phyloP scores from a whole-genome alignment of 2,888 invertebrate species.

The Eledona agricola region DNA sequence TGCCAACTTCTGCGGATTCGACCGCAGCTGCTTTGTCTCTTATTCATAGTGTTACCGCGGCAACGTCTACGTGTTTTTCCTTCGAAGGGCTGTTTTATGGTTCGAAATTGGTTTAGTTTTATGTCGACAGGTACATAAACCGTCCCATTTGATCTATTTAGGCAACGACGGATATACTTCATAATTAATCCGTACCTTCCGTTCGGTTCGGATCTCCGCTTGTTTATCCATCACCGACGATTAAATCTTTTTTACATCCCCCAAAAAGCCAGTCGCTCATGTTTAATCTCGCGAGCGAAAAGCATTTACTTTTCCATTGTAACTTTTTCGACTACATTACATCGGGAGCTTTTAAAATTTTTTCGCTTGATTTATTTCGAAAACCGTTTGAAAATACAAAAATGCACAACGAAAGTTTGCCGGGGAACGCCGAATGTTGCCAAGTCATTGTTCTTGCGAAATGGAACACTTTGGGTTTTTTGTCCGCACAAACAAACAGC shows the following conservation, averaged over 20 bases:
- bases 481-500: slow-evolving; percentile 13
- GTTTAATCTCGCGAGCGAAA: slow-evolving; percentile 27
- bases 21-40: neutral
- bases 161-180: slow-evolving; percentile 17
- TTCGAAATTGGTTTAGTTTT: slow-evolving; percentile 22
- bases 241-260: slow-evolving; percentile 24
- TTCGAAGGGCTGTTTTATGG: slow-evolving; percentile 6
- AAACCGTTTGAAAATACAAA: slow-evolving; percentile 19
- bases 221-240: slow-evolving; percentile 18
- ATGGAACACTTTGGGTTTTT: slow-evolving; percentile 30
- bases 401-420: slow-evolving; percentile 1
- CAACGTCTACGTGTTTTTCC: neutral
- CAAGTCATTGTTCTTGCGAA: slow-evolving; percentile 32
- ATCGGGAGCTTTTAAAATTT: slow-evolving; percentile 31
- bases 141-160: slow-evolving; percentile 25
- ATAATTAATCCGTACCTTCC: slow-evolving; percentile 24
- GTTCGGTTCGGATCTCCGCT: slow-evolving; percentile 10
- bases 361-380: slow-evolving; percentile 34
- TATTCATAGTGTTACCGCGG: too few species aligned
- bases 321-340: slow-evolving; percentile 31
- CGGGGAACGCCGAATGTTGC: slow-evolving; percentile 9
- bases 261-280: slow-evolving; percentile 10
- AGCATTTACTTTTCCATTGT: slow-evolving; percentile 30
- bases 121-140: slow-evolving; percentile 23
- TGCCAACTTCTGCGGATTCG: neutral